These are phyloP conservation scores for Adelphocoris suturalis DNA, from an alignment of 2,888 invertebrate genomes.

Conservation along the genomic window DNA sequence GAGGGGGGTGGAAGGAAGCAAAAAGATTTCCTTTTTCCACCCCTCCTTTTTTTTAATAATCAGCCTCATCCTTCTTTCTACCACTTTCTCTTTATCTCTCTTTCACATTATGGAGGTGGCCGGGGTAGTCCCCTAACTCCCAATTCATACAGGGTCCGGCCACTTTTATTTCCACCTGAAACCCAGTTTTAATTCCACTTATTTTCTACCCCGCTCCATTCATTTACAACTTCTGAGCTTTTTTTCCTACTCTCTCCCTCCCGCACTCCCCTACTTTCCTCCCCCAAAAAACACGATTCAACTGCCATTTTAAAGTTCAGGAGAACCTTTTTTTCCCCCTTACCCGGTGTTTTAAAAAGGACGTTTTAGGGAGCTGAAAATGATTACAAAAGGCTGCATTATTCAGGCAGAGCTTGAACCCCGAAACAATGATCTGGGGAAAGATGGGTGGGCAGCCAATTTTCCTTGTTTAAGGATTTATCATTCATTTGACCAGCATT, in stretches of 20 bases:
- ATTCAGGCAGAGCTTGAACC: neutral
- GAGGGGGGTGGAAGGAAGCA: neutral
- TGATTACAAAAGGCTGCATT: slow-evolving; percentile 25
- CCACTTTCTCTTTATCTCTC: slow-evolving; percentile 20
- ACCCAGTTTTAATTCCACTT: neutral
- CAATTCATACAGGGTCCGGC: slow-evolving; percentile 30
- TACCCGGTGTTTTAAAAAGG: neutral
- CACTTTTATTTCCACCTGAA: slow-evolving; percentile 40
- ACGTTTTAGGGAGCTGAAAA: neutral
- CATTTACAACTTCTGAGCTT: slow-evolving; percentile 26
- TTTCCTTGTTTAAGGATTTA: no score
- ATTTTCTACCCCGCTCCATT: slow-evolving; percentile 20
- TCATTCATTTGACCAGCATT: no score
- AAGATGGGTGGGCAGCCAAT: neutral
- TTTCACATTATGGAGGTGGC: slow-evolving; percentile 31
- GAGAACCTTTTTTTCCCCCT: neutral
- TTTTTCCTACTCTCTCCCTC: no score
- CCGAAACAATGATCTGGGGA: neutral
- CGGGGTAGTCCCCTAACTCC: neutral
- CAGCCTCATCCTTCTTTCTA: slow-evolving; percentile 16
- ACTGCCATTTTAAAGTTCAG: slow-evolving; percentile 26
- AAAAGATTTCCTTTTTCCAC: neutral
- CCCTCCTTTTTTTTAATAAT: slow-evolving; percentile 3
- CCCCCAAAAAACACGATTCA: slow-evolving; percentile 13
- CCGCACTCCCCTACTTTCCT: no score